Evolutionary conservation across 2,797 vertebrate species (phyloP), one percentile per base, ranked within the genome.

Genomic region (Myotis vivesi): DNA sequence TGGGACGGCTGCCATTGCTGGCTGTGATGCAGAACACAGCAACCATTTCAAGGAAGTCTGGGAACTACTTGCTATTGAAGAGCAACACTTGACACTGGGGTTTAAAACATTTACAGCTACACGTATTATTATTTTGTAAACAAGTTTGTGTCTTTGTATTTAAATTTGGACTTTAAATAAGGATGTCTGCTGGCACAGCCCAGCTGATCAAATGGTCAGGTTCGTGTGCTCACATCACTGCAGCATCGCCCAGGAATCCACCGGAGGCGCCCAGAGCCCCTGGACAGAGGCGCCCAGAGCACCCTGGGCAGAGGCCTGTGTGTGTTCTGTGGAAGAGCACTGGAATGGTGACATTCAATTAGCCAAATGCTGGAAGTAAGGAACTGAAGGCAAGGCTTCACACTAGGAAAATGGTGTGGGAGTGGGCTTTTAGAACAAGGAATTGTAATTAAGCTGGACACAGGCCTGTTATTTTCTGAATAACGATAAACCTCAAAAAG

Each of bases 401-500:
- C 10, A 9, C 16, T 36, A 49, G 71, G 44, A 71, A 89, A 81
- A 89, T 20, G 13, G 11, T 53, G 80, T 10, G 8, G 10, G 25
- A 15, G 22, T 16, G 73, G 19, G 36, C 36, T 79, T 82, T 75
- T 51, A n/a, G 53, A 38, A 86, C 46, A 66, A 33, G 4, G 30
- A 15, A 8, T 59, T 72, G 23, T 4, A 41, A 53, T 69, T 53
- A 62, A 33, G 57, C 6, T 68, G 25, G 30, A 66, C 30, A n/a
- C 3, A 33, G 15, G 62, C 2, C 2, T 68, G 51, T 15, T 17
- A 8, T 8, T 51, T 81, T 86, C 83, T 59, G 28, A 92, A 76
- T 19, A 76, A 62, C 95, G 83, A 84, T 46, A 87, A 16, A 87
- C 23, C n/a, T 94, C 93, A 30, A 33, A 62, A 64, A 89, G 82